Base-by-base conservation (phyloP, 2,888 invertebrate genomes). In the Conops quadrifasciatus region DNA sequence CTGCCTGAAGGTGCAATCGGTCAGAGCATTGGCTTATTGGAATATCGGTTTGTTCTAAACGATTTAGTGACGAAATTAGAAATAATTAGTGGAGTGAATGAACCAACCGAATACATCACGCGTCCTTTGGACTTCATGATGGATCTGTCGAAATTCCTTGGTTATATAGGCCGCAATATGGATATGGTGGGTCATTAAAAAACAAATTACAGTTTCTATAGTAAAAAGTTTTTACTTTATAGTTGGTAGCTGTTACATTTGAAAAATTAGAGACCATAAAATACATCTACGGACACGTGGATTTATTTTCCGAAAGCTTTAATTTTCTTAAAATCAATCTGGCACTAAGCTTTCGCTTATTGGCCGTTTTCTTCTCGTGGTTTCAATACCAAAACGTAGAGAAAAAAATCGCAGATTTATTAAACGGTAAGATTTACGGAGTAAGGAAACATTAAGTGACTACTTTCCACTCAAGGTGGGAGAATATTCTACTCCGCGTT, bases 341-440 rank as follows among this genome's bases (percentile, higher is more conserved):
- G 56, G 89, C 88, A 62, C 81, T 88, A 60, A 87, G 91, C 66
- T 87, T 90, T 64, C 87, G 87, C 36, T 82, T 91, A 60, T 82
- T 89, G n/a, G 87, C 88, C 4, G 87, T 87, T 64, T 89, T 89
- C 77, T 90, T 91, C 72, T 89, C 89, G 79, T 89, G 91, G 92
- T 87, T 89, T 81, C 90, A 89, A 70, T 91, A 91, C 79, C 87
- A 86, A 73, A 89, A 87, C 77, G 77, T 51, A 45, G 73, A 75
- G 36, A 71, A 77, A 1, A 78, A 78, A 43, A 66, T 74, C 24
- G 68, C 75, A 0, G 74, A 77, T 13, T 72, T 80, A 19, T 75
- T 84, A 2, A 80, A 78, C 73, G 79, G 84, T 82, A 76, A 75
- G 76, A 36, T 4, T n/a, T n/a, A n/a, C n/a, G n/a, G n/a, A n/a